Evolutionary conservation across 2,888 invertebrate species (phyloP).

Genomic region (Prosopocoilus inquinatus): DNA sequence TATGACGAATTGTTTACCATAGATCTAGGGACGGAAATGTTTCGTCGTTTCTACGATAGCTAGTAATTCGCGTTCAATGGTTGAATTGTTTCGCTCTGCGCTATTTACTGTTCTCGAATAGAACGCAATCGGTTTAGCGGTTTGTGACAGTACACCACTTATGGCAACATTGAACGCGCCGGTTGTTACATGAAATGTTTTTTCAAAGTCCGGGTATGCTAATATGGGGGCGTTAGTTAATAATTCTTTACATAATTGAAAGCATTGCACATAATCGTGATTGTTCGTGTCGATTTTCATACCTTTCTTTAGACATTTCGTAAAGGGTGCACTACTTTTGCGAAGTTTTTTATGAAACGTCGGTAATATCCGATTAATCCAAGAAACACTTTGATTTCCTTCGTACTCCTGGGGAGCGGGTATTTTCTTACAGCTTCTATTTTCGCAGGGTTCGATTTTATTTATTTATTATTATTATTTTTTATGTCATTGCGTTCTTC

Average conservation of each 20-base stretch:
- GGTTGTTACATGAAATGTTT: constrained; percentile 22
- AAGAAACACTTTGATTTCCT: constrained; percentile 18
- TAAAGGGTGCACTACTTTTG: constrained; percentile 14
- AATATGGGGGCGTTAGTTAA: constrained; percentile 17
- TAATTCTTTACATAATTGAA: constrained; percentile 18
- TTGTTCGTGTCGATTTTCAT: constrained; percentile 1
- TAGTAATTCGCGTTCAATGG: constrained; percentile 7
- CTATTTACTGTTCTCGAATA: constrained; percentile 5
- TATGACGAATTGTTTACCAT: constrained; percentile 11
- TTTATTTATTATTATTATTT: no score
- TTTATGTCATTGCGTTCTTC: no score
- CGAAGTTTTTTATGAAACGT: no score
- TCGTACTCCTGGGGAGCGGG: constrained; percentile 14
- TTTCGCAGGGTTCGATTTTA: no score
- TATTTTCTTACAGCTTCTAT: constrained; percentile 12
- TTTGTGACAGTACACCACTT: constrained; percentile 24
- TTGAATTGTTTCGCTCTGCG: constrained; percentile 9
- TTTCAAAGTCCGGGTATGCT: constrained; percentile 21
- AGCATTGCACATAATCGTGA: constrained; percentile 6
- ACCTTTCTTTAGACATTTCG: constrained; percentile 5
- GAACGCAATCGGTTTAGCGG: constrained; percentile 22
- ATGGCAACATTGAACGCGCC: constrained; percentile 20
- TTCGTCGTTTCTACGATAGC: constrained; percentile 4
- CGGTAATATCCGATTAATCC: constrained; percentile 14
- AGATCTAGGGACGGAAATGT: constrained; percentile 15